phyloP scores from a whole-genome alignment of 2,113 vertebrate genomes.

The Pelobates fuscus region DNA sequence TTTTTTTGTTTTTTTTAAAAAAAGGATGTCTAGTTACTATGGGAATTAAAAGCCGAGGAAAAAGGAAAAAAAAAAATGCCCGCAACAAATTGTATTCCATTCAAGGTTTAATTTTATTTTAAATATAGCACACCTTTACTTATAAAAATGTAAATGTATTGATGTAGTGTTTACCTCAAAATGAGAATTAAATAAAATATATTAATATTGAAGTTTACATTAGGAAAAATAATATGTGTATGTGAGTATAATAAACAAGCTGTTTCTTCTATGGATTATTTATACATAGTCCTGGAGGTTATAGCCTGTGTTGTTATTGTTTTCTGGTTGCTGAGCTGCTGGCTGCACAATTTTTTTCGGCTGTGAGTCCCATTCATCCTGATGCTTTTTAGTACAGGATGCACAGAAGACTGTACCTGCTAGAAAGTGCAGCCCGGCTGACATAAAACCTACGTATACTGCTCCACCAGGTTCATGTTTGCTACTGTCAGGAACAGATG shows the following conservation, averaged over 20 bases:
- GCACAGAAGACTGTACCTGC: constrained; percentile 89
- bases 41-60: constrained; percentile 60
- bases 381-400: constrained; percentile 78
- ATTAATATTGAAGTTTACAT: neutral
- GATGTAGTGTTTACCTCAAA: constrained; percentile 1
- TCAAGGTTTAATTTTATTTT: neutral
- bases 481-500: constrained; percentile 82
- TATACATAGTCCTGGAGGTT: constrained; percentile 93
- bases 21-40: constrained; percentile 65
- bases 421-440: constrained; percentile 79
- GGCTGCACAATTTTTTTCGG: constrained; percentile 70
- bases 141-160: constrained; percentile 6
- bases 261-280: constrained; percentile 47
- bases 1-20: constrained; percentile 53
- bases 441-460: constrained; percentile 87
- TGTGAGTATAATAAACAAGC: neutral
- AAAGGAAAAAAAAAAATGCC: neutral
- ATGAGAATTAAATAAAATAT: neutral
- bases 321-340: constrained; percentile 68
- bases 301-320: constrained; percentile 76
- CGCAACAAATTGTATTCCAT: neutral
- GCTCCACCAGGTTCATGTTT: constrained; percentile 92
- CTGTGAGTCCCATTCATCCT: constrained; percentile 70
- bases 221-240: neutral
- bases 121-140: neutral